Base-by-base conservation (phyloP, 1,140 invertebrate genomes). In the Pomacea maculata region DNA sequence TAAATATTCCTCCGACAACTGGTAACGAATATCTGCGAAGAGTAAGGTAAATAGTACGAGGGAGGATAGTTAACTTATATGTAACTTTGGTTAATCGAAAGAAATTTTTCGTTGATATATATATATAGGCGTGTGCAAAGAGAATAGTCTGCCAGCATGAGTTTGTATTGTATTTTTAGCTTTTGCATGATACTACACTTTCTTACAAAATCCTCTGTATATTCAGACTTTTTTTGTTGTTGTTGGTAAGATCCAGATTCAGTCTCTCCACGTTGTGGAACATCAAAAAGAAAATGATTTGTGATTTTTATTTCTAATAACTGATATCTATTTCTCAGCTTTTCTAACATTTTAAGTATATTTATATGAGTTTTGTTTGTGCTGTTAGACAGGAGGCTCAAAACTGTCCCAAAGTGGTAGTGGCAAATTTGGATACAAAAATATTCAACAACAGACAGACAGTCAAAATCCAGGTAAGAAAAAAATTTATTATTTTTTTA, bases 21-120 rank as follows among this genome's bases (percentile, higher is more conserved):
- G 93, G 93, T 11, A 92, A 93, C 84, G 93, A 94, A 82, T 94
- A 94, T 78, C 90, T 94, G 8, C 91, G 93, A 87, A 88, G 93
- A 84, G 93, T 94, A 21, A 89, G 93, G 93, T 93, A 89, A 89
- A 86, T 34, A n/a, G 25, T 45, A 21, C 11, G 45, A 12, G 52
- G 12, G 11, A 65, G 19, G 17, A 34, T n/a, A 5, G 78, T 61
- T 19, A 65, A 2, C 15, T 19, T 45, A 15, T 67, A 74, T 11
- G 21, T 55, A 68, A 52, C 21, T 79, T 34, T 45, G 34, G 15
- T 57, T 21, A 10, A 34, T 71, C 54, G 34, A 25, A 25, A 52
- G 76, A 63, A 15, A 64, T 25, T 45, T 17, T 76, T 14, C 7
- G 14, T 25, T 25, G 2, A 25, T 57, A 25, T 57, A 19, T 7